Percentiles rank a stretch among this genome's conserved stretches.
Conservation (phyloP, 2,797 vertebrate genomes). For the Argya squamiceps region DNA sequence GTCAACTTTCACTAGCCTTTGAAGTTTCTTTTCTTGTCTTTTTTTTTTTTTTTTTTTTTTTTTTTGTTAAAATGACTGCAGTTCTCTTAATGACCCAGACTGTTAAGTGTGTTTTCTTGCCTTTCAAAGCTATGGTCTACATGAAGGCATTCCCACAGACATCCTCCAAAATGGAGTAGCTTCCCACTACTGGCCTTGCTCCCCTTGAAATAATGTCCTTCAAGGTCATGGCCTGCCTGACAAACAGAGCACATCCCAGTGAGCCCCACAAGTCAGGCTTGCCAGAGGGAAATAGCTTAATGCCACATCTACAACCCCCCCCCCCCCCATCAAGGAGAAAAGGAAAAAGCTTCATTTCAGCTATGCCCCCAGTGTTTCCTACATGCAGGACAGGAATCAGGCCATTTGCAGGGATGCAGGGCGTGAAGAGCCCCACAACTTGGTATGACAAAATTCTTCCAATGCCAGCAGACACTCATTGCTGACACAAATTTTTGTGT, state of each 20-base stretch:
- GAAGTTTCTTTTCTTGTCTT: background rate
- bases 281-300: background rate
- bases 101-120: background rate
- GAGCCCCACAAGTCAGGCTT: background rate
- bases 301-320: background rate
- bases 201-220: background rate
- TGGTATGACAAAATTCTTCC: background rate
- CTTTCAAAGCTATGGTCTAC: background rate
- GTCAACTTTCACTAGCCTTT: background rate
- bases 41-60: background rate
- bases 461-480: background rate
- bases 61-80: background rate
- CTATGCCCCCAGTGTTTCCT: background rate
- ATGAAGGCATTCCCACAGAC: background rate
- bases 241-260: background rate
- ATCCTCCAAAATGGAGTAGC: background rate
- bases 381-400: background rate
- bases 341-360: background rate
- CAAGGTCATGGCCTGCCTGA: background rate
- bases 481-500: background rate
- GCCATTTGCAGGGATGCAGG: background rate
- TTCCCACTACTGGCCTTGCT: background rate
- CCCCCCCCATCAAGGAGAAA: background rate
- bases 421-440: rapidly evolving
- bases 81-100: background rate